These are phyloP conservation scores for Zaprionus bogoriensis DNA, from an alignment of 2,888 invertebrate species.

Conservation along the genomic window DNA sequence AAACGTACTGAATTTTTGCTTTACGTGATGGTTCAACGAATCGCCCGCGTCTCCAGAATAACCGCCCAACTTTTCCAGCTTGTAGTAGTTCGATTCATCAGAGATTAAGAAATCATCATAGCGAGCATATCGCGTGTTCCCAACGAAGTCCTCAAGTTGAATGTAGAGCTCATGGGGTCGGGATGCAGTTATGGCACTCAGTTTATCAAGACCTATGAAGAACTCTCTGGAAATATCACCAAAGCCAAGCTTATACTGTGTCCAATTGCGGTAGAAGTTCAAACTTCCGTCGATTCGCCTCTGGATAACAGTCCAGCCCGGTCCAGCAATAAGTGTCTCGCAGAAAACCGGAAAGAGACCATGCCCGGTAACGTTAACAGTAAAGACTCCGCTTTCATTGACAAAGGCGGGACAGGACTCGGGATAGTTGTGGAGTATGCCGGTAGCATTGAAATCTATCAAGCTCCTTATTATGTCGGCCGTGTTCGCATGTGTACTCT, in stretches of 20 bases:
- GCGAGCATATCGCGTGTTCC: not conserved
- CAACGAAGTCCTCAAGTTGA: not conserved
- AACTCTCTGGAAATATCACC: conserved; percentile 5
- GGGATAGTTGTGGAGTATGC: not conserved
- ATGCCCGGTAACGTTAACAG: not conserved
- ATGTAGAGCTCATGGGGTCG: not conserved
- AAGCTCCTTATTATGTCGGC: not conserved
- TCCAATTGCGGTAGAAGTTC: conserved; percentile 1
- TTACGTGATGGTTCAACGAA: not conserved
- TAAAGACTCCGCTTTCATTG: not conserved
- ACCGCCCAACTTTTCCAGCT: not conserved
- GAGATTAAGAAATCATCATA: not conserved
- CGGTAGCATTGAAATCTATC: not conserved
- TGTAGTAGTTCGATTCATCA: not conserved
- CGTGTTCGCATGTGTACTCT: not conserved
- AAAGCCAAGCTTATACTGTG: not conserved
- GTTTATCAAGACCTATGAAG: conserved; percentile 3
- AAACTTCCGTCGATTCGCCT: not conserved
- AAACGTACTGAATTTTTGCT: not conserved
- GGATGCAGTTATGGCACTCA: not conserved
- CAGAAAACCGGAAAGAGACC: not conserved
- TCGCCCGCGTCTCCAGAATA: not conserved
- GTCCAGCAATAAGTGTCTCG: not conserved
- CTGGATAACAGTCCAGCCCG: conserved; percentile 4
- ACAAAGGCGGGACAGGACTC: not conserved